Conservation (phyloP, 2,113 vertebrate species). For the Coregonus clupeaformis region DNA sequence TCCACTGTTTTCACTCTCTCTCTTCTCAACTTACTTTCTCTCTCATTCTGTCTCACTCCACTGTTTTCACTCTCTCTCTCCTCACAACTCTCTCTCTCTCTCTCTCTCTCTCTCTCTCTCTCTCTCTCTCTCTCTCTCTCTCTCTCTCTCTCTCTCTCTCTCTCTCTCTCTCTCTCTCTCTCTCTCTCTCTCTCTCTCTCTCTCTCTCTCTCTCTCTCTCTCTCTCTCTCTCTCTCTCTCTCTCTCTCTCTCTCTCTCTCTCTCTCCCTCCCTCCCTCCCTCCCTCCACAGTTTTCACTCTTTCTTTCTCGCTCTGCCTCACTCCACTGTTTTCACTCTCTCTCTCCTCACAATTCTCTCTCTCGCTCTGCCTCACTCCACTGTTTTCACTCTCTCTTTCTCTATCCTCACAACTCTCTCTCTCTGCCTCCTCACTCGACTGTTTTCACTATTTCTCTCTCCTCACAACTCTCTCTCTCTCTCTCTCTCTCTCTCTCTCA, state of each 20-base stretch:
- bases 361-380: background rate
- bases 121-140: background rate
- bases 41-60: background rate
- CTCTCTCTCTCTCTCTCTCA: background rate
- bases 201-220: background rate
- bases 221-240: background rate
- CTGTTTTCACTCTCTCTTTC: background rate
- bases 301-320: background rate
- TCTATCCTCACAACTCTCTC: background rate
- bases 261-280: too few species aligned
- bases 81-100: too few species aligned
- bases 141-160: background rate
- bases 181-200: background rate
- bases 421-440: too few species aligned
- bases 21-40: too few species aligned
- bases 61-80: too few species aligned
- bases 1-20: too few species aligned
- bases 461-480: too few species aligned
- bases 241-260: background rate
- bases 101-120: background rate
- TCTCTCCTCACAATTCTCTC: too few species aligned
- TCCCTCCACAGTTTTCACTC: too few species aligned
- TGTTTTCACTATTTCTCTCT: too few species aligned
- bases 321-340: too few species aligned
- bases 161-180: background rate